These are phyloP conservation scores for Bucorvus abyssinicus DNA, from an alignment of 2,797 vertebrate genomes.

Conservation along the genomic window DNA sequence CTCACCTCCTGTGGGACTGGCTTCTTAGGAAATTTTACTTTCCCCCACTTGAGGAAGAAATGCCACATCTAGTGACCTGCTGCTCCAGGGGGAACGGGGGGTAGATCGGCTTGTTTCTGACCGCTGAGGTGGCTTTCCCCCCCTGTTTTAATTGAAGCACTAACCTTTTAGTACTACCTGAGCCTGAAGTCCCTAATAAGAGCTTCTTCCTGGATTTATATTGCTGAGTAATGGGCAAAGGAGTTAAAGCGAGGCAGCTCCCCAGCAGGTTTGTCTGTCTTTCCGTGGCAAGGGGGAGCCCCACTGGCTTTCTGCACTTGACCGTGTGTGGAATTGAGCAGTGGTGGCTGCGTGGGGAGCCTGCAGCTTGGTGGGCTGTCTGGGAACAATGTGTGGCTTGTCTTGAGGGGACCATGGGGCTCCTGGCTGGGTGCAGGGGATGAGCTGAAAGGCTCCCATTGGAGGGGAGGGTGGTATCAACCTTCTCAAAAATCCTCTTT, in stretches of 20 bases:
- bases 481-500: background rate
- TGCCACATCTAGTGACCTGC: background rate
- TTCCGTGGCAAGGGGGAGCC: background rate
- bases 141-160: background rate
- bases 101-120: background rate
- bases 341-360: background rate
- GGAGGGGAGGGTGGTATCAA: background rate
- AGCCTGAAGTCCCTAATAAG: background rate
- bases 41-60: background rate
- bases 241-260: background rate
- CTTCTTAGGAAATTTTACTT: rapidly evolving
- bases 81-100: background rate
- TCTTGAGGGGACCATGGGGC: background rate
- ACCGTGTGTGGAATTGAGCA: background rate
- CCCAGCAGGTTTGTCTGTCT: background rate
- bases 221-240: background rate
- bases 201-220: background rate
- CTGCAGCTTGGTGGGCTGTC: background rate
- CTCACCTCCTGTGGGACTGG: background rate
- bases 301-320: background rate
- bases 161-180: background rate
- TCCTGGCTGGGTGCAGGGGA: background rate
- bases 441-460: background rate
- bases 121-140: background rate
- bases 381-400: slow-evolving; percentile 1